Evolutionary conservation across 2,888 invertebrate genomes (phyloP).

Genomic region (Sturmia bella): DNA sequence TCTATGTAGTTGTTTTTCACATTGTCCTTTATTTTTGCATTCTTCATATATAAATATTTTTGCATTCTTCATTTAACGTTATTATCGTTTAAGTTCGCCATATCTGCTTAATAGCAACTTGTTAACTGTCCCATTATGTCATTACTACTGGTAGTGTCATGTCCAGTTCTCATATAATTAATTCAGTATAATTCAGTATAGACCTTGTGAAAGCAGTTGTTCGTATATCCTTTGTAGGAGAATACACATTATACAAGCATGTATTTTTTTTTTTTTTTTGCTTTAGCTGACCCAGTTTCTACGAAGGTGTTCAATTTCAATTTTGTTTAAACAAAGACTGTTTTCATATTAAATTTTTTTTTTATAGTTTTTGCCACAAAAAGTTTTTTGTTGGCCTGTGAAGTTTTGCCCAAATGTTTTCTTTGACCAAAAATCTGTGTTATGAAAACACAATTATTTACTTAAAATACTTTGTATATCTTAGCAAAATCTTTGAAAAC

Average conservation of each 20-base stretch:
- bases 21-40: background rate
- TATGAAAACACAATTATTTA: slow-evolving; percentile 47
- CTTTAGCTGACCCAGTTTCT: slow-evolving; percentile 4
- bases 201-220: slow-evolving; percentile 5
- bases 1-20: background rate
- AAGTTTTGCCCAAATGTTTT: too few relatives aligned
- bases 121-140: slow-evolving; percentile 8
- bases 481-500: slow-evolving; percentile 30
- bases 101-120: background rate
- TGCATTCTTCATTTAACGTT: background rate
- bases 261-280: background rate
- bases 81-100: background rate
- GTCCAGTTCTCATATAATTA: slow-evolving; percentile 31
- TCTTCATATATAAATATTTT: background rate
- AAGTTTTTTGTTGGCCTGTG: too few relatives aligned
- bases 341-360: too few relatives aligned
- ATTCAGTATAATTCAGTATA: slow-evolving; percentile 8
- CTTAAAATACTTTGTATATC: slow-evolving; percentile 55
- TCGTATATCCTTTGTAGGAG: slow-evolving; percentile 25
- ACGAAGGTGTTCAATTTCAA: too few relatives aligned
- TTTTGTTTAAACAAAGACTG: too few relatives aligned
- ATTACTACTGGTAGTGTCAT: slow-evolving; percentile 29
- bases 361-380: too few relatives aligned
- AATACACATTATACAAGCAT: background rate
- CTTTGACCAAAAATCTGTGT: slow-evolving; percentile 21